Evolutionary conservation across 2,797 vertebrate species (phyloP).

Genomic region (Crocodylus rhombifer): DNA sequence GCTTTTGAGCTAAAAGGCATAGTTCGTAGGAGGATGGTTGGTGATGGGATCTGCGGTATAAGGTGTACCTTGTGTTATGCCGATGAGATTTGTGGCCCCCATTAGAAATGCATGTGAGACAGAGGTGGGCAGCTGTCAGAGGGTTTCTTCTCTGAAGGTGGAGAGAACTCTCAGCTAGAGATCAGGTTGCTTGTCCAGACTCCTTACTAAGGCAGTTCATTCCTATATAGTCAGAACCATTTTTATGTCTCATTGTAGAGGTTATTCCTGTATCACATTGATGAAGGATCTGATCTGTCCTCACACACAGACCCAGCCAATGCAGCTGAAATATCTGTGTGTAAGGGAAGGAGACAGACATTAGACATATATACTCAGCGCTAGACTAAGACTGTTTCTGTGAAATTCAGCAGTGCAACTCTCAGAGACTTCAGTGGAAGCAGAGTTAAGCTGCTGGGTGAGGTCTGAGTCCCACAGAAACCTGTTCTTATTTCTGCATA

Average conservation of each 20-base stretch:
- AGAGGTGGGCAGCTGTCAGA: neutral
- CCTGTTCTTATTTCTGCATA: neutral
- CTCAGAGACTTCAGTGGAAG: neutral
- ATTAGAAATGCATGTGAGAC: neutral
- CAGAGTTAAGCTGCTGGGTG: neutral
- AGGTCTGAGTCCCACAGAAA: neutral
- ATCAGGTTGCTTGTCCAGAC: neutral
- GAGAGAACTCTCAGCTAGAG: neutral
- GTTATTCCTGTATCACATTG: neutral
- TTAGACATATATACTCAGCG: neutral
- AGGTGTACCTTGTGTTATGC: neutral
- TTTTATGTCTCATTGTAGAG: neutral
- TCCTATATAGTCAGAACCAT: neutral
- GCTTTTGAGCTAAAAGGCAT: accelerated
- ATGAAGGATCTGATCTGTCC: neutral
- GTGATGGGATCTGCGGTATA: neutral
- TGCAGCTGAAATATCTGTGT: neutral
- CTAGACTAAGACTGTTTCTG: neutral
- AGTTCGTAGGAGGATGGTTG: neutral
- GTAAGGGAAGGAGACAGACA: neutral
- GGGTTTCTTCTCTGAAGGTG: neutral
- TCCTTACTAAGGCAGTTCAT: neutral
- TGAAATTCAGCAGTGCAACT: neutral
- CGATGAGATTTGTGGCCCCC: neutral
- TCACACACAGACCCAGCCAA: neutral